Evolutionary conservation across 2,888 invertebrate genomes (phyloP), one percentile per base, ranked within the genome.

Genomic region (Drosophila gaucha): DNA sequence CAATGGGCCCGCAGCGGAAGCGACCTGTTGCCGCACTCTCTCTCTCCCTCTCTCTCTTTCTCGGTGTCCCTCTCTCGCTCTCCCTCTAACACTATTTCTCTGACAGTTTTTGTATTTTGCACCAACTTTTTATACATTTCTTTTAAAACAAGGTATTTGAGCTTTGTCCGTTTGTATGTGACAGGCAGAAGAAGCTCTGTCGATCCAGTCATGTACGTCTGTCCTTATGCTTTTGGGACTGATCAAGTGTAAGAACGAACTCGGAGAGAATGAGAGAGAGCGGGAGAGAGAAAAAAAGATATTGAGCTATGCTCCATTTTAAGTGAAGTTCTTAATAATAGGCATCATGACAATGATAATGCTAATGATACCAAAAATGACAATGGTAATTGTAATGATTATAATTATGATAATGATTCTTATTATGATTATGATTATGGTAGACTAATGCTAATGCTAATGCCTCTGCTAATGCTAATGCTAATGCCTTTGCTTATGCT

Each of bases 1-100:
- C 74, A 86, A 86, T 62, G 66, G 51, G 51, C 51, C 52, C 59
- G 59, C 72, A 67, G 47, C 78, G 85, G 87, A 87, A 85, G 65
- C 78, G 31, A 87, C 85, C 80, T 87, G 85, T 85, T 80, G 80
- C 75, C 43, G 56, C 31, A 41, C 62, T 26, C 30, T 56, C 58
- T 36, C 46, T 43, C 28, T 9, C 26, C 30, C 44, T 44, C 50
- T 36, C 49, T 18, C 36, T 44, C 14, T 3, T 33, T 30, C 4
- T 10, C 28, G 6, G 9, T 9, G 12, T 28, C 12, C 24, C 8
- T 18, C 44, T 20, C n/a, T 16, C 6, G 20, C 30, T 41, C 58
- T n/a, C 35, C n/a, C n/a, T 35, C 18, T 33, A 6, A 39, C 54
- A 12, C 4, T 1, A 12, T 33, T 24, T 2, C 36, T 20, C 22